Conservation (phyloP, 2,113 vertebrate species). For the Electrona antarctica region DNA sequence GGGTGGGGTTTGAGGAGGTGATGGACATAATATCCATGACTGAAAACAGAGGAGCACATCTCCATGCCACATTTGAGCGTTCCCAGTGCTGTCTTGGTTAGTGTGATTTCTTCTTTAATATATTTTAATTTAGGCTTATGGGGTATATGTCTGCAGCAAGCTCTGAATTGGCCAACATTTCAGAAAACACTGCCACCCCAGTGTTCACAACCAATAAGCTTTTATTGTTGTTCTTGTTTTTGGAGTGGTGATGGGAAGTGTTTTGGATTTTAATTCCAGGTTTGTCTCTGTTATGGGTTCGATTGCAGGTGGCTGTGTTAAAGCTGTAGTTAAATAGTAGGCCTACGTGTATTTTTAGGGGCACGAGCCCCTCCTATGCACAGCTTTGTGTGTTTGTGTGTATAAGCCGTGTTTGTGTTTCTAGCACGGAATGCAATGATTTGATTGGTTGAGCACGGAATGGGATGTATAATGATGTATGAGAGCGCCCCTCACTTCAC, state of each 20-base stretch:
- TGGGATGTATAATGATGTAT: too few relatives aligned
- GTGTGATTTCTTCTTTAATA: slow-evolving; percentile 35
- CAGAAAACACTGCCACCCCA: not conserved
- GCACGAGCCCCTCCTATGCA: too few relatives aligned
- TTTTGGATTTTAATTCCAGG: too few relatives aligned
- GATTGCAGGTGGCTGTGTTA: not conserved
- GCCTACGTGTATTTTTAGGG: too few relatives aligned
- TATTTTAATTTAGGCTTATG: slow-evolving; percentile 21
- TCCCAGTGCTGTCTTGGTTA: not conserved
- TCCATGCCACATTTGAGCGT: not conserved
- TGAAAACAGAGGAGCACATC: slow-evolving; percentile 1
- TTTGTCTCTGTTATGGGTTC: not conserved
- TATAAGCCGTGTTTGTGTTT: too few relatives aligned
- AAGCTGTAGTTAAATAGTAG: too few relatives aligned
- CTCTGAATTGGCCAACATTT: not conserved
- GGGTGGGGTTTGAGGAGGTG: too few relatives aligned
- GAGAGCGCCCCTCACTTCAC: too few relatives aligned
- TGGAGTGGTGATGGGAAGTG: not conserved
- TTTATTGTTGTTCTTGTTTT: not conserved
- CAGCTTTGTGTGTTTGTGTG: too few relatives aligned
- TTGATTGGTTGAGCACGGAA: too few relatives aligned
- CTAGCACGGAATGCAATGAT: too few relatives aligned
- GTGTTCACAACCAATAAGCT: not conserved
- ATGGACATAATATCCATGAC: too few relatives aligned
- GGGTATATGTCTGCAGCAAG: slow-evolving; percentile 14